Evolutionary conservation across 2,888 invertebrate genomes (phyloP).

Genomic region (Danaus chrysippus): DNA sequence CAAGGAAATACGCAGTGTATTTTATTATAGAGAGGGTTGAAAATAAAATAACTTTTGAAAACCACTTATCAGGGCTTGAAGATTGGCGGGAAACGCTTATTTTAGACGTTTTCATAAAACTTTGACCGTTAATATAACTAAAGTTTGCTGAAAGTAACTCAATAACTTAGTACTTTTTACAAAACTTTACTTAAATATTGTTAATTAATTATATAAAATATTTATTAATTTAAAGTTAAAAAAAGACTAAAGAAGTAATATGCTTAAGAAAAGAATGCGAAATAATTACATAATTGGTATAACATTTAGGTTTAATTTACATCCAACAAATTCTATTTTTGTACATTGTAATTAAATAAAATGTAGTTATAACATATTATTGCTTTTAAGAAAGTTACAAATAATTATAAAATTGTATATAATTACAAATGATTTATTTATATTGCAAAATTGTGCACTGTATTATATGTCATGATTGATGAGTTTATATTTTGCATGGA

Average conservation of each 20-base stretch:
- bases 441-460: conserved; percentile 26
- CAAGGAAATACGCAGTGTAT: conserved; percentile 20
- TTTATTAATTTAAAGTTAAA: no score
- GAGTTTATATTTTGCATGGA: conserved; percentile 12
- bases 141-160: neutral
- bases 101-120: conserved; percentile 26
- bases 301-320: no score
- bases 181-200: no score
- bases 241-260: no score
- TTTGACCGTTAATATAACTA: conserved; percentile 17
- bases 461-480: conserved; percentile 23
- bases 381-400: neutral
- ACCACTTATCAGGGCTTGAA: conserved; percentile 28
- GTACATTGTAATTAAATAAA: no score
- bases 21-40: neutral
- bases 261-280: no score
- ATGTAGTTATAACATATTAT: no score
- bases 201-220: no score
- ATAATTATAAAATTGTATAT: conserved; percentile 15
- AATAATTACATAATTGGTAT: no score
- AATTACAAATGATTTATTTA: conserved; percentile 27
- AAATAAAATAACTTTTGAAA: conserved; percentile 5
- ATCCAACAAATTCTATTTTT: no score
- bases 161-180: no score
- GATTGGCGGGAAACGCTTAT: conserved; percentile 37